phyloP scores from a whole-genome alignment of 1,140 invertebrate genomes.

The Hylyphantes graminicola region DNA sequence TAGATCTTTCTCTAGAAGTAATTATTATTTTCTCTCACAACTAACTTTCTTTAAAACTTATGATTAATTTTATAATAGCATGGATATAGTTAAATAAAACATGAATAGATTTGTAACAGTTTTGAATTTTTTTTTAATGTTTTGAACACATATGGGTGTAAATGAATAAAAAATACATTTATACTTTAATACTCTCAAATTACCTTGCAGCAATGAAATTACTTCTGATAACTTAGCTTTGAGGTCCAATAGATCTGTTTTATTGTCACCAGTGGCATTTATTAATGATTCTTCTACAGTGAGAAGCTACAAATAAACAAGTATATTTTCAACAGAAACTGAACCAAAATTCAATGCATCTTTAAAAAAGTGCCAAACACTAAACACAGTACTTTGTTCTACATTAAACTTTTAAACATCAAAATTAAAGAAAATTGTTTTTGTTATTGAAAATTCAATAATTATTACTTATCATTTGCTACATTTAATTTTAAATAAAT shows the following conservation, averaged over 20 bases:
- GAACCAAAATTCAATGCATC: neutral
- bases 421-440: too few relatives aligned
- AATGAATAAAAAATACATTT: neutral
- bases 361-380: neutral
- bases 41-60: neutral
- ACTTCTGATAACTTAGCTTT: constrained; percentile 52
- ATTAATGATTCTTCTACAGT: constrained; percentile 41
- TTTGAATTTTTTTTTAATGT: neutral
- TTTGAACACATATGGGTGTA: neutral
- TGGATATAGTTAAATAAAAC: neutral
- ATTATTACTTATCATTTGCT: too few relatives aligned
- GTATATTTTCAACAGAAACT: neutral
- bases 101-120: neutral
- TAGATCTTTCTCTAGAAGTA: neutral
- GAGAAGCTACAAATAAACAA: constrained; percentile 8
- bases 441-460: too few relatives aligned
- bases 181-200: neutral
- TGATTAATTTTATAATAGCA: neutral
- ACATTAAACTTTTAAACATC: too few relatives aligned
- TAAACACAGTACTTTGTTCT: too few relatives aligned
- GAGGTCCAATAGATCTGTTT: constrained; percentile 41
- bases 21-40: neutral
- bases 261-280: constrained; percentile 1
- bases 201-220: constrained; percentile 44
- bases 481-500: too few relatives aligned